These are phyloP conservation scores for Smutsia temminckii DNA, from an alignment of 2,797 vertebrate species.

Conservation along the genomic window DNA sequence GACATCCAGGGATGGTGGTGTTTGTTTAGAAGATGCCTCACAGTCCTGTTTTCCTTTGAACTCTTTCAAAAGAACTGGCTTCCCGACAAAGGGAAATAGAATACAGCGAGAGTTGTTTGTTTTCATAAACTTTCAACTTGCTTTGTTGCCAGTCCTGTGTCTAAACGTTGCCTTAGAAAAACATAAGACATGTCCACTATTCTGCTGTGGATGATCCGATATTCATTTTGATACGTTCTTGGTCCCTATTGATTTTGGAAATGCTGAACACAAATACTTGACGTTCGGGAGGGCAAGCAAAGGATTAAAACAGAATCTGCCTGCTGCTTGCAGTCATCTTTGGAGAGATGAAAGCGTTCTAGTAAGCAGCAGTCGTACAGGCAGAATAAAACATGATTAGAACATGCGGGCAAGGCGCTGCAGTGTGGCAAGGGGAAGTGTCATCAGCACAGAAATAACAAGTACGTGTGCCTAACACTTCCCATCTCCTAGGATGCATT, in stretches of 20 bases:
- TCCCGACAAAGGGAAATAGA: slow-evolving; percentile 61
- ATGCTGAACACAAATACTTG: slow-evolving; percentile 53
- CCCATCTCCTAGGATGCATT: slow-evolving; percentile 19
- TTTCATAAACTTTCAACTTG: slow-evolving; percentile 65
- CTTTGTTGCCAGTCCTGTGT: slow-evolving; percentile 54
- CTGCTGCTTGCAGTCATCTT: slow-evolving; percentile 2
- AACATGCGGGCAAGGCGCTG: slow-evolving; percentile 34
- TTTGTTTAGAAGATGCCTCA: slow-evolving; percentile 65
- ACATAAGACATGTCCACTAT: slow-evolving; percentile 60
- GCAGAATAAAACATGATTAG: slow-evolving; percentile 61
- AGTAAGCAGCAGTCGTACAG: slow-evolving; percentile 62
- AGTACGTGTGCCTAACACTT: slow-evolving; percentile 34
- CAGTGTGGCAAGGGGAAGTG: background rate
- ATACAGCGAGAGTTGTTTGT: slow-evolving; percentile 36
- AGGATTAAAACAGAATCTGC: slow-evolving; percentile 50
- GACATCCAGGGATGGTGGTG: background rate
- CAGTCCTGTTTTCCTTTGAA: slow-evolving; percentile 64
- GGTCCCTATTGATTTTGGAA: slow-evolving; percentile 66
- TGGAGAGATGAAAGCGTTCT: slow-evolving; percentile 31
- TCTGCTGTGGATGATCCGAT: slow-evolving; percentile 59
- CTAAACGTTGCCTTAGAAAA: slow-evolving; percentile 67
- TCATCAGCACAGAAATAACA: slow-evolving; percentile 18
- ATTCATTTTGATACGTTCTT: slow-evolving; percentile 60
- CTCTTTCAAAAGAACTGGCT: slow-evolving; percentile 58
- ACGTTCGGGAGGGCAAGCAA: slow-evolving; percentile 24